Evolutionary conservation across 2,888 invertebrate genomes (phyloP).

Genomic region (Neria commutata): DNA sequence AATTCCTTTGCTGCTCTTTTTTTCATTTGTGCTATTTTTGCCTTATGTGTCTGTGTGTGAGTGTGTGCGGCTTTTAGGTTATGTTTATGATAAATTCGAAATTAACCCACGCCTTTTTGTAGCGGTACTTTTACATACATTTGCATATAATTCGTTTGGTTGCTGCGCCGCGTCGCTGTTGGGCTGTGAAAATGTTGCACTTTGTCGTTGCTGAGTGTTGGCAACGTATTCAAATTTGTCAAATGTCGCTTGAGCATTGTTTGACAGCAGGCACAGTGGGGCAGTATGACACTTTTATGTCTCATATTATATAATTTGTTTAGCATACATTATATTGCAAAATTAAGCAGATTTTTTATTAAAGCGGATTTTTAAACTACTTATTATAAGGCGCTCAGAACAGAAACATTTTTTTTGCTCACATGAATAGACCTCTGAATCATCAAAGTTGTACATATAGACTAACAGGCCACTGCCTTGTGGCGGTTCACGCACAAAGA

Average conservation of each 20-base stretch:
- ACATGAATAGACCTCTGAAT: no score
- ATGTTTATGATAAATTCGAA: conserved; percentile 54
- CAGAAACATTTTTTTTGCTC: no score
- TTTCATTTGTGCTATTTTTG: conserved; percentile 5
- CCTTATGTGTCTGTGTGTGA: background rate
- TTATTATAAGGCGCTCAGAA: no score
- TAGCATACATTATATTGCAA: no score
- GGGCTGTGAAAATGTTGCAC: conserved; percentile 45
- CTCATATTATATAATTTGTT: no score
- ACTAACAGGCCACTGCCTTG: no score
- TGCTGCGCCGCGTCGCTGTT: conserved; percentile 37
- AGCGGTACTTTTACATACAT: conserved; percentile 55
- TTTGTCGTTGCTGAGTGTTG: conserved; percentile 27
- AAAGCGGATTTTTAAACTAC: no score
- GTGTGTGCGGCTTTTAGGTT: no score
- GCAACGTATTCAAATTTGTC: conserved; percentile 46
- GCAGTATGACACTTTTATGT: no score
- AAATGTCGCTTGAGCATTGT: conserved; percentile 41
- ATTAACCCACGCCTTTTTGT: conserved; percentile 59
- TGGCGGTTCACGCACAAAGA: no score
- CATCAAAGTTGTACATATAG: no score
- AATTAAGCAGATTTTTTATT: no score
- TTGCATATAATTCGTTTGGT: conserved; percentile 57
- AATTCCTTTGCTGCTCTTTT: background rate
- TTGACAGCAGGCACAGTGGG: conserved; percentile 30